These are phyloP conservation scores for Brassicogethes aeneus DNA, from an alignment of 2,888 invertebrate species.

Conservation along the genomic window DNA sequence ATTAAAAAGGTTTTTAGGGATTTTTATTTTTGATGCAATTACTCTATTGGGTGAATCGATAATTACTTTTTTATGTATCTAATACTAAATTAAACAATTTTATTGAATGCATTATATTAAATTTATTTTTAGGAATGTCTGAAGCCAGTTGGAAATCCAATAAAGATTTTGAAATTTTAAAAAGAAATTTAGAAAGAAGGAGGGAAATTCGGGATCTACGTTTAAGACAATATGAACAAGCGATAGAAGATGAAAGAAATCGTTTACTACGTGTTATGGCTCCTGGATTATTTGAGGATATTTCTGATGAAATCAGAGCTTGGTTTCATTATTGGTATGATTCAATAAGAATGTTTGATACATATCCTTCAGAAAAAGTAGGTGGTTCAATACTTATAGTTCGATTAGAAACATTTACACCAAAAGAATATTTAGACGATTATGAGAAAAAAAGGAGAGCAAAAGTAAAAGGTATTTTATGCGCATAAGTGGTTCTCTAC, in stretches of 20 bases:
- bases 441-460: slow-evolving; percentile 28
- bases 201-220: slow-evolving; percentile 42
- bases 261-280: slow-evolving; percentile 44
- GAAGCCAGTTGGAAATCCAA: slow-evolving; percentile 43
- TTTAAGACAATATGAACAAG: slow-evolving; percentile 41
- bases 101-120: background rate
- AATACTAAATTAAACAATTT: too few species aligned
- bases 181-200: slow-evolving; percentile 42
- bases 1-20: too few species aligned
- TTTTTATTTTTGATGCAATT: too few species aligned
- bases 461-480: slow-evolving; percentile 30
- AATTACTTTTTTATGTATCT: slow-evolving; percentile 6
- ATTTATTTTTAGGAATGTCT: slow-evolving; percentile 42
- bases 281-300: slow-evolving; percentile 61
- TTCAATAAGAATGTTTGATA: slow-evolving; percentile 52
- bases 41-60: too few species aligned
- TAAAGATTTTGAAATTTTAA: slow-evolving; percentile 42
- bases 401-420: slow-evolving; percentile 50
- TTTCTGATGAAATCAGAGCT: slow-evolving; percentile 64
- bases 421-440: slow-evolving; percentile 48
- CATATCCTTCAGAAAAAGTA: slow-evolving; percentile 60
- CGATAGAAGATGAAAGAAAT: slow-evolving; percentile 44
- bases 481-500: too few species aligned
- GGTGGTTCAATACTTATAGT: slow-evolving; percentile 58
- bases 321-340: slow-evolving; percentile 65